Evolutionary conservation across 2,888 invertebrate genomes (phyloP).

Genomic region (Mesorhabditis sp.): DNA sequence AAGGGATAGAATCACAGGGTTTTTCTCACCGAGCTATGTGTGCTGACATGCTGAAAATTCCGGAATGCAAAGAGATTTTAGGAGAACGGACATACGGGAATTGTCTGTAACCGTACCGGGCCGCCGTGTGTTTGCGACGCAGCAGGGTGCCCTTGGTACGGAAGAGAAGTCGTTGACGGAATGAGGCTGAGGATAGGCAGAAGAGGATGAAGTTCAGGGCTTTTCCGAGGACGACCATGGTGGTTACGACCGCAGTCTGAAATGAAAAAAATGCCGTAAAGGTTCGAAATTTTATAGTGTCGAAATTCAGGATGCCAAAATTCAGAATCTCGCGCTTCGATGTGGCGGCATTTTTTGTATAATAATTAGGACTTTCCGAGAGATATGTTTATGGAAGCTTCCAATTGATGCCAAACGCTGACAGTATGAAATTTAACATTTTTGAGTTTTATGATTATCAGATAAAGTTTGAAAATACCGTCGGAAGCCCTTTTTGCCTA

Average conservation of each 20-base stretch:
- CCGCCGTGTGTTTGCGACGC: slow-evolving; percentile 10
- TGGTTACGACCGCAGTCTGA: slow-evolving; percentile 33
- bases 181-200: slow-evolving; percentile 48
- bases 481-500: background rate
- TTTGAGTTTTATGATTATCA: background rate
- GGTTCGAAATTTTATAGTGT: background rate
- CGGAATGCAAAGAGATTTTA: background rate
- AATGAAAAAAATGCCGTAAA: background rate
- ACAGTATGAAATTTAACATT: no score
- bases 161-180: slow-evolving; percentile 42
- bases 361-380: no score
- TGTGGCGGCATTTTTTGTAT: background rate
- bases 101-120: background rate
- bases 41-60: background rate
- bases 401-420: no score
- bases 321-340: background rate
- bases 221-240: slow-evolving; percentile 49
- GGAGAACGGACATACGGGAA: background rate
- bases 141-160: slow-evolving; percentile 42
- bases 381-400: no score
- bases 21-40: slow-evolving; percentile 1
- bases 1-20: background rate
- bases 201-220: slow-evolving; percentile 53
- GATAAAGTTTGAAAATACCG: background rate
- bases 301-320: slow-evolving; percentile 15